phyloP scores from a whole-genome alignment of 2,113 vertebrate species.

The Gorsachius goisagi region DNA sequence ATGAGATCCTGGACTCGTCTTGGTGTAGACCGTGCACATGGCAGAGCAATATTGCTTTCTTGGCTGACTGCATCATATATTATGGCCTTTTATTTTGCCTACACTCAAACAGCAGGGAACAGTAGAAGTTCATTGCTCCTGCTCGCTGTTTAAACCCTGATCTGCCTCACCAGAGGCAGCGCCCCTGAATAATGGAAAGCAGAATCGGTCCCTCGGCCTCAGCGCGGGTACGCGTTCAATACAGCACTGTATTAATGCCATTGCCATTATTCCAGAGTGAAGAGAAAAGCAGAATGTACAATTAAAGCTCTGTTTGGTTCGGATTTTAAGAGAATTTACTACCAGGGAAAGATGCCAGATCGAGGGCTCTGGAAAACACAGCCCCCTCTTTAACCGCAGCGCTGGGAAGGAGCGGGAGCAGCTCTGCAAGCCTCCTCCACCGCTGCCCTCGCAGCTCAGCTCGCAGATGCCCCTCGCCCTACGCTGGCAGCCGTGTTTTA shows the following conservation, averaged over 20 bases:
- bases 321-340: constrained; percentile 31
- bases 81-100: constrained; percentile 62
- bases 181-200: constrained; percentile 2
- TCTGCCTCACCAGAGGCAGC: constrained; percentile 18
- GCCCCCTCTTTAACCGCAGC: background rate
- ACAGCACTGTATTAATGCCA: background rate
- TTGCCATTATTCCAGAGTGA: background rate
- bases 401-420: background rate
- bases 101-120: constrained; percentile 54
- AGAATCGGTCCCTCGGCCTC: constrained; percentile 16
- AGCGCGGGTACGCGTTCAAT: background rate
- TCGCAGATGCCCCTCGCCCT: background rate
- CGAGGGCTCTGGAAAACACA: background rate
- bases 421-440: background rate
- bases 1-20: constrained; percentile 61
- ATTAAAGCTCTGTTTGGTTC: constrained; percentile 41
- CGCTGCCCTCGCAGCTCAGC: background rate
- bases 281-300: constrained; percentile 49
- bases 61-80: constrained; percentile 64
- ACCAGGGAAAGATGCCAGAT: constrained; percentile 23
- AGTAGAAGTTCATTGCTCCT: constrained; percentile 47
- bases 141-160: constrained; percentile 33
- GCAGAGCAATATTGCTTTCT: constrained; percentile 67
- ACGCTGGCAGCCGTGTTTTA: background rate
- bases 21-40: constrained; percentile 22